Evolutionary conservation across 2,888 invertebrate genomes (phyloP), one percentile per base, ranked within the genome.

Genomic region (Trichogramma dendrolimi): DNA sequence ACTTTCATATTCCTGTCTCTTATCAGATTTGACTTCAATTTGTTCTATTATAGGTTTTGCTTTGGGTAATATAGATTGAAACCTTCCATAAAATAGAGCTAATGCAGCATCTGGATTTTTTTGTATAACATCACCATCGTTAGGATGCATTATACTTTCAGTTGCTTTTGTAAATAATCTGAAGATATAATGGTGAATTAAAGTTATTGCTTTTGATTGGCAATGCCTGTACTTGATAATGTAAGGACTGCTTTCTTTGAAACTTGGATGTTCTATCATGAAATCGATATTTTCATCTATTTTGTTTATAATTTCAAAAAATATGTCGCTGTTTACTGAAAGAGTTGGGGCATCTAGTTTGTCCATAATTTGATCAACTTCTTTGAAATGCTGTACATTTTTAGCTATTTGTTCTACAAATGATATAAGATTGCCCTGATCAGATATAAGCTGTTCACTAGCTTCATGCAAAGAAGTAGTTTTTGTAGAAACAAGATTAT

Each of bases 41-140:
- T 94, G 87, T 64, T 87, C 85, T 50, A 96, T 88, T 6, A 97
- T 85, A 62, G 87, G 85, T 71, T 87, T 90, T 1, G 96, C 84
- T 75, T 93, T 91, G 0, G 90, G 88, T 0, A 96, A 89, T n/a
- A 92, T 90, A 0, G 93, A 90, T 77, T 96, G 92, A 77, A 97
- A 98, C 80, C 95, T 94, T 0, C 96, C 96, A 75, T 97, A 98
- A 74, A 94, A 96, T 44, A 86, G 86, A 53, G 90, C 94, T 81
- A 87, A 91, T 42, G 90, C 87, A 0, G 89, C 86, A 70, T 91
- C 89, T 10, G 84, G 82, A 38, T 72, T 79, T 47, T 78, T 77
- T 14, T 70, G 68, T 0, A 68, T 63, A 39, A 63, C 64, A 4
- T 67, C 70, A 0, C 61, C 69, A 2, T 73, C 73, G 42, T 67